Percentiles rank a stretch among this genome's conserved stretches.
phyloP scores from a whole-genome alignment of 2,113 vertebrate genomes.

The Plectropomus leopardus region DNA sequence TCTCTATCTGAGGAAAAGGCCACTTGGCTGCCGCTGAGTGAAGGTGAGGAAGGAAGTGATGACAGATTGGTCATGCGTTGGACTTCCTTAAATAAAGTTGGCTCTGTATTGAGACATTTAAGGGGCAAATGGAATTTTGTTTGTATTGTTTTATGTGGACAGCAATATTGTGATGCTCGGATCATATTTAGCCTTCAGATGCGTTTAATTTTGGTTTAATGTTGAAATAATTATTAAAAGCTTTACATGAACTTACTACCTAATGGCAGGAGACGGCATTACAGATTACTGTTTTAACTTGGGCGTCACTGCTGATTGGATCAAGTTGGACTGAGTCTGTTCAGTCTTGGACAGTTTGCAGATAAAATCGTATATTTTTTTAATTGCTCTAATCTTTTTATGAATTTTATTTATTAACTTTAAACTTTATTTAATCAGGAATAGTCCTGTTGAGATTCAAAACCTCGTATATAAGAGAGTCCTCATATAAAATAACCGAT shows the following conservation, averaged over 20 bases:
- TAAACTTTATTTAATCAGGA: too few species aligned
- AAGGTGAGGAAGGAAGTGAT: slow-evolving; percentile 68
- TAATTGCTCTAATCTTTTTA: too few species aligned
- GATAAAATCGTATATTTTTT: too few species aligned
- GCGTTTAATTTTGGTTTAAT: too few species aligned
- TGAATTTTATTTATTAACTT: too few species aligned
- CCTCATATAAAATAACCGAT: too few species aligned
- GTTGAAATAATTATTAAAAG: background rate
- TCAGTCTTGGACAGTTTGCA: background rate
- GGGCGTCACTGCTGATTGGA: background rate
- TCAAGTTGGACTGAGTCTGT: background rate
- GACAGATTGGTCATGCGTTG: slow-evolving; percentile 48
- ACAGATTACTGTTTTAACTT: background rate
- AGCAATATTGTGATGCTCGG: background rate
- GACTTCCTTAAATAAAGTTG: slow-evolving; percentile 57
- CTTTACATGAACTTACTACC: background rate
- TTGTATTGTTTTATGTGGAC: background rate
- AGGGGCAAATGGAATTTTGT: background rate
- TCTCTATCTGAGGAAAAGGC: slow-evolving; percentile 58
- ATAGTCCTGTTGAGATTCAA: too few species aligned
- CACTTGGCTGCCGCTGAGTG: slow-evolving; percentile 37
- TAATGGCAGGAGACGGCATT: too few species aligned
- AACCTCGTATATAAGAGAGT: too few species aligned
- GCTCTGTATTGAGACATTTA: slow-evolving; percentile 5
- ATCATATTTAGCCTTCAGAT: background rate